These are phyloP conservation scores for Glossophaga mutica DNA, from an alignment of 2,797 vertebrate species.

Conservation along the genomic window DNA sequence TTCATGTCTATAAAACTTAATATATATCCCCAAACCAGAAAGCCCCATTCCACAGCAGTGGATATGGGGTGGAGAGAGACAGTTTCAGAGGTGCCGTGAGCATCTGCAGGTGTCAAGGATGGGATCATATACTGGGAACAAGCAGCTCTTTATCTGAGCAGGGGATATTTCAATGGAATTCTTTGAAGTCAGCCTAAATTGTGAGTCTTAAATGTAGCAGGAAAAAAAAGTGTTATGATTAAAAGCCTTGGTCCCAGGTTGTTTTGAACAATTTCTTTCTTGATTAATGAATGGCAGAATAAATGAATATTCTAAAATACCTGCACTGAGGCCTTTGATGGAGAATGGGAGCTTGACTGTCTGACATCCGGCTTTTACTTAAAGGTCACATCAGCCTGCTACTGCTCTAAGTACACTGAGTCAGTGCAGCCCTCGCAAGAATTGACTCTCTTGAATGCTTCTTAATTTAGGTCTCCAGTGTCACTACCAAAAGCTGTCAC, in stretches of 20 bases:
- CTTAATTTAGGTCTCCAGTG: not conserved
- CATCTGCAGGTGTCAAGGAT: conserved; percentile 16
- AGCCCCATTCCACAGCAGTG: not conserved
- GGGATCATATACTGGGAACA: not conserved
- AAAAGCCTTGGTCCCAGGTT: conserved; percentile 23
- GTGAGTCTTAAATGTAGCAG: not conserved
- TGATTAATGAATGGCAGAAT: conserved; percentile 37
- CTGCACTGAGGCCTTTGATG: not conserved
- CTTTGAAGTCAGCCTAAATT: not conserved
- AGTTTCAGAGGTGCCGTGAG: not conserved
- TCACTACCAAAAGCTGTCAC: not conserved
- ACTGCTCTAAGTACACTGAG: not conserved
- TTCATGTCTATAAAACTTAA: not conserved
- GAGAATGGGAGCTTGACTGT: not conserved
- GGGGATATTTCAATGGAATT: not conserved
- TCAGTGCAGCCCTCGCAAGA: not conserved
- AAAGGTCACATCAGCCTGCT: not conserved
- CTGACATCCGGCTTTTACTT: not conserved
- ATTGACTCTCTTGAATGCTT: not conserved
- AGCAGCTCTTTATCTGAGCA: not conserved
- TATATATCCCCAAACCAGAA: not conserved
- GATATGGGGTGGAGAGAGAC: too few relatives aligned
- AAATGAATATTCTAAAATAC: not conserved
- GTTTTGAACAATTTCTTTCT: conserved; percentile 37
- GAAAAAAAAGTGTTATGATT: conserved; percentile 11